A percentile compares a stretch with the other conserved stretches of the same genome.
Conservation (phyloP, 2,113 vertebrate genomes). For the Apaloderma vittatum region DNA sequence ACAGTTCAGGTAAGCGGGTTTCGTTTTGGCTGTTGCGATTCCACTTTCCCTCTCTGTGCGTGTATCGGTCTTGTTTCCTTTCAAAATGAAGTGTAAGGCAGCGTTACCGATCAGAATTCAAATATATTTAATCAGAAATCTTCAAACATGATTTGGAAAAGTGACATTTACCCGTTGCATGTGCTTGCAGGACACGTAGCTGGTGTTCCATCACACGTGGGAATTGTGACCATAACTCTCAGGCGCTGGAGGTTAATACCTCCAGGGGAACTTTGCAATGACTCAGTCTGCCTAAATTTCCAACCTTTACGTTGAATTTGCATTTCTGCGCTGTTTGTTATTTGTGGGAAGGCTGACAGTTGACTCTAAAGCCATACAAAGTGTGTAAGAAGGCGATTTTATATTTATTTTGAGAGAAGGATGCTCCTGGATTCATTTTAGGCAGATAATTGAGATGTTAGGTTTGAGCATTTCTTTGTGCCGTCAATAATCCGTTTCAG, state of each 20-base stretch:
- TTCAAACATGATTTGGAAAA: not conserved
- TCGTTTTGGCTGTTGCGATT: not conserved
- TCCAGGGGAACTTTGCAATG: not conserved
- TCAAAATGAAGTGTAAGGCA: not conserved
- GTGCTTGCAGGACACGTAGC: not conserved
- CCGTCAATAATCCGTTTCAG: not conserved
- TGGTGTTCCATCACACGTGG: rapidly evolving
- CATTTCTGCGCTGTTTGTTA: not conserved
- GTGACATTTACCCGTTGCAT: not conserved
- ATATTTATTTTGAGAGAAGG: not conserved
- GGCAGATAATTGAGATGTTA: not conserved
- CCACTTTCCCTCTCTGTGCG: rapidly evolving
- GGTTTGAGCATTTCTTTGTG: not conserved
- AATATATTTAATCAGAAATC: not conserved
- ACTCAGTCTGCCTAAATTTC: not conserved
- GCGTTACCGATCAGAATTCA: not conserved
- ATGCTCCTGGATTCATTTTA: not conserved
- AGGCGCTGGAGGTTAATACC: not conserved
- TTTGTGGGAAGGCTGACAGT: not conserved
- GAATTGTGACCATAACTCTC: not conserved
- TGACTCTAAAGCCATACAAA: not conserved
- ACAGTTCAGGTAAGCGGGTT: not conserved
- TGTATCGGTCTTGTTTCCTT: not conserved
- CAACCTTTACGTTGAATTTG: not conserved
- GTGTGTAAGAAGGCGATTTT: not conserved